Evolutionary conservation across 2,888 invertebrate species (phyloP).

Genomic region (Amiota communis): DNA sequence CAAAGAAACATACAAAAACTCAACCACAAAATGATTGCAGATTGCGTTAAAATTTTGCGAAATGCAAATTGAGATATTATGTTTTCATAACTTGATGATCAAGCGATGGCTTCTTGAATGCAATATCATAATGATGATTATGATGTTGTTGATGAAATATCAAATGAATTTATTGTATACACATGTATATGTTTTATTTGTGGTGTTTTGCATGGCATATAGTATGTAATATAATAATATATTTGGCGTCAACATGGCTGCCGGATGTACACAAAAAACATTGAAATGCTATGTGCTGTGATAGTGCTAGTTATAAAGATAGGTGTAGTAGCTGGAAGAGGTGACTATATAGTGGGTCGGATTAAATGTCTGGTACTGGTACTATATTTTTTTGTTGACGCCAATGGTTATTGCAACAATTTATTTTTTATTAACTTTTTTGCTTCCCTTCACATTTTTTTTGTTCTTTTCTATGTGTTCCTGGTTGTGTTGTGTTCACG

Average conservation of each 20-base stretch:
- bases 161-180: background rate
- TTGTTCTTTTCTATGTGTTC: conserved; percentile 16
- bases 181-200: too few relatives aligned
- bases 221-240: background rate
- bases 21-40: conserved; percentile 28
- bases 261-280: conserved; percentile 8
- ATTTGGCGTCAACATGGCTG: conserved; percentile 21
- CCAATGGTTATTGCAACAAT: background rate
- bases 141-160: background rate
- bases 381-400: background rate
- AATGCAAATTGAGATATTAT: conserved; percentile 2
- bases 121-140: background rate
- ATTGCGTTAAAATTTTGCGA: background rate
- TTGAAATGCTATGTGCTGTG: background rate
- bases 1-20: background rate
- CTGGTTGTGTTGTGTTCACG: background rate
- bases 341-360: background rate
- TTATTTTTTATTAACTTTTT: background rate
- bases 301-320: background rate
- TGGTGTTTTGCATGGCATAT: conserved; percentile 3
- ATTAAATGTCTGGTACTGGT: background rate
- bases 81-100: background rate
- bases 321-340: background rate
- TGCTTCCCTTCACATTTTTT: background rate
- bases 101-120: background rate